phyloP scores from a whole-genome alignment of 2,113 vertebrate genomes.

The Myxocyprinus asiaticus region DNA sequence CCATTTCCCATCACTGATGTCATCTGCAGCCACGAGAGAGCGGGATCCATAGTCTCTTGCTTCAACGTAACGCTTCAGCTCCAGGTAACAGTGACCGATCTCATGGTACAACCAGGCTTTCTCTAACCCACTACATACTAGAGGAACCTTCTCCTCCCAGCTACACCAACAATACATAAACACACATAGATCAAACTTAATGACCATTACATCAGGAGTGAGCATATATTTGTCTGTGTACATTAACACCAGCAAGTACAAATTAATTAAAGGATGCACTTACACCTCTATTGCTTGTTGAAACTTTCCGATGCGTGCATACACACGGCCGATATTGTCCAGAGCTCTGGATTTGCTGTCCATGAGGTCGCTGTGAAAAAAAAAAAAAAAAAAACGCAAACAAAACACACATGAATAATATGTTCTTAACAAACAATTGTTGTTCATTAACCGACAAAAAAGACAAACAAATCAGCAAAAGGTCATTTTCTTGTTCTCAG shows the following conservation, averaged over 20 bases:
- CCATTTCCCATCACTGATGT: constrained; percentile 83
- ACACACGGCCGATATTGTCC: constrained; percentile 83
- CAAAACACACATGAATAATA: constrained; percentile 15
- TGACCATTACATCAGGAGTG: neutral
- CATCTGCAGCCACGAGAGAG: constrained; percentile 78
- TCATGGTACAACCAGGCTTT: constrained; percentile 91
- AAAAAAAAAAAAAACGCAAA: constrained; percentile 9
- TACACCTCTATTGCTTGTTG: constrained; percentile 83
- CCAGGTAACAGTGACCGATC: constrained; percentile 87
- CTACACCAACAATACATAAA: constrained; percentile 61
- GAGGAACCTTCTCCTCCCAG: constrained; percentile 87
- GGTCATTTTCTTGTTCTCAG: neutral
- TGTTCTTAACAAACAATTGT: neutral
- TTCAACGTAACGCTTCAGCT: constrained; percentile 72
- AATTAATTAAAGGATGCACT: constrained; percentile 56
- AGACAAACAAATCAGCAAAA: neutral
- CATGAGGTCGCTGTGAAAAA: constrained; percentile 70
- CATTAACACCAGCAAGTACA: neutral
- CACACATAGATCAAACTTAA: neutral
- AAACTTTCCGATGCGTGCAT: constrained; percentile 78
- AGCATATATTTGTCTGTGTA: neutral
- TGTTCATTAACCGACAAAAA: neutral
- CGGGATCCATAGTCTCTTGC: constrained; percentile 78
- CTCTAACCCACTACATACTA: constrained; percentile 78
- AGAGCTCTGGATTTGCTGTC: constrained; percentile 84